Evolutionary conservation across 2,113 vertebrate species (phyloP), one percentile per base, ranked within the genome.

Genomic region (Petrocephalus microphthalmus): DNA sequence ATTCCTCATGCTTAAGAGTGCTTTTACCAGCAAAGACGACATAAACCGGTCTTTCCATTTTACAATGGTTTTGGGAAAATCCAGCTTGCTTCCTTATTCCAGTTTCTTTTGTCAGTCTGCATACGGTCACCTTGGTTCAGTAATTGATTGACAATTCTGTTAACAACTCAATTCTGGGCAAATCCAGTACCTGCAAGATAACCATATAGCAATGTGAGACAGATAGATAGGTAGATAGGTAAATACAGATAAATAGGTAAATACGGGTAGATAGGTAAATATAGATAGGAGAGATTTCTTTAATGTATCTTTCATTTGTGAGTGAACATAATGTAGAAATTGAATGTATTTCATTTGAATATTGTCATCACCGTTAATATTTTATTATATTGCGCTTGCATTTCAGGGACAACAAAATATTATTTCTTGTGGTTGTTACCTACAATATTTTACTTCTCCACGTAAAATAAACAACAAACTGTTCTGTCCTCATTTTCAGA

Each of bases 401-500:
- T n/a, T 53, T 53, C 83, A 20, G 22, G 33, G 47, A 33, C 20
- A n/a, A 52, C 19, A 15, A 53, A 29, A 33, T 85, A 51, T 85
- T 33, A n/a, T 84, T 45, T 54, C n/a, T 85, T 25, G 51, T 33
- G 15, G 64, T 74, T 33, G 29, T 25, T 45, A 51, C 22, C 29
- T 45, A 33, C 17, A 71, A 52, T 25, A 47, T 64, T 22, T 25
- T 15, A 5, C 10, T 67, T 37, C 20, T 45, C 49, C 22, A n/a
- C 7, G 56, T 25, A 49, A 22, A 49, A 47, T 4, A 47, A 51
- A 67, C 33, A 17, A 17, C 13, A 49, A 25, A 64, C 11, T 60
- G 25, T 19, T 15, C n/a, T 86, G 37, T 52, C 49, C 29, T 60
- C 19, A 71, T 89, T 37, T 78, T 54, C 84, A 89, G 88, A 47